Percentiles rank a stretch among this genome's conserved stretches.
Evolutionary conservation across 2,113 vertebrate species (phyloP).

Genomic region (Pungitius pungitius): DNA sequence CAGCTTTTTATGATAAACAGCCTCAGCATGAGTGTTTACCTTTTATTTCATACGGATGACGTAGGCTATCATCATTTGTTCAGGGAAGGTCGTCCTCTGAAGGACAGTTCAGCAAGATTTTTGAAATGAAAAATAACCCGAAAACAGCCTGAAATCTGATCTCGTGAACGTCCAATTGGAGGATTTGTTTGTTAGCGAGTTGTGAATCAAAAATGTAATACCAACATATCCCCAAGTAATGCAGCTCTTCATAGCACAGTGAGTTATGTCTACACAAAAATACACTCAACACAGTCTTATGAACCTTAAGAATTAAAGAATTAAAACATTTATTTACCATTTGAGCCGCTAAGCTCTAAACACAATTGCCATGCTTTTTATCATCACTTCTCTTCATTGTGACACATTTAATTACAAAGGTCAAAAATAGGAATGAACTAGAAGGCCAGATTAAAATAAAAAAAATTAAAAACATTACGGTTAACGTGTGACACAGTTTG

Average conservation of each 20-base stretch:
- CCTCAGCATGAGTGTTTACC: conserved; percentile 22
- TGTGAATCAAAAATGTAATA: neutral
- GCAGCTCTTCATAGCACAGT: neutral
- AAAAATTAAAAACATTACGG: too few relatives aligned
- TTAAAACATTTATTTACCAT: neutral
- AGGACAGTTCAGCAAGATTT: neutral
- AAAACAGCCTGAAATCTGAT: neutral
- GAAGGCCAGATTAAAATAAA: neutral
- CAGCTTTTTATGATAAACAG: conserved; percentile 34
- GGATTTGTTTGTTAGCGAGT: neutral
- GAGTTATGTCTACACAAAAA: neutral
- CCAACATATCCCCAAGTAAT: neutral
- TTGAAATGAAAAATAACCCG: neutral
- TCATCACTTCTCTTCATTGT: neutral
- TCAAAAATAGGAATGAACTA: neutral
- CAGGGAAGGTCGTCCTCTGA: neutral
- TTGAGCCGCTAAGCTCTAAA: neutral
- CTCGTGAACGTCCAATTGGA: neutral
- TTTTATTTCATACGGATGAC: neutral
- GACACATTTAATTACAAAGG: neutral
- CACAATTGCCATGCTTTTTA: neutral
- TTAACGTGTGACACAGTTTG: neutral
- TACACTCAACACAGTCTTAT: neutral
- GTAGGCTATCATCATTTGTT: neutral
- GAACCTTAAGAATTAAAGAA: neutral